A percentile compares a stretch with the other conserved stretches of the same genome.
These are phyloP conservation scores for Leptopilina syphax DNA, from an alignment of 2,888 invertebrate species.

Conservation along the genomic window DNA sequence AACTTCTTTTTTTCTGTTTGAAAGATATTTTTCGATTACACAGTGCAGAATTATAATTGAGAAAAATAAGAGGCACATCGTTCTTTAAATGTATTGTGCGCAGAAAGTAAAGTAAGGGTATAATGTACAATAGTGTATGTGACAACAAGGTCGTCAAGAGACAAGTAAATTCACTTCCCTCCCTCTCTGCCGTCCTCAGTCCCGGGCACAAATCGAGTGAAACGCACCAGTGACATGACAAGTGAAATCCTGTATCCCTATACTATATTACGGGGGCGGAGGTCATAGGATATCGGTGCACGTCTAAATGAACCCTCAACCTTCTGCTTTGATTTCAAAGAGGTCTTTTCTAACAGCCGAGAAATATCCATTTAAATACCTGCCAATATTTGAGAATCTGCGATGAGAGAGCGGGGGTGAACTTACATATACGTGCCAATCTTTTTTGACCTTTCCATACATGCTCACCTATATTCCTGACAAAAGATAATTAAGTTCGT, in stretches of 20 bases:
- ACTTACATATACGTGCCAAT: constrained; percentile 49
- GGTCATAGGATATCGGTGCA: constrained; percentile 58
- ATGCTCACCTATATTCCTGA: constrained; percentile 4
- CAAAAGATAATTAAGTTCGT: constrained; percentile 14
- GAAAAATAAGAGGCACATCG: background rate
- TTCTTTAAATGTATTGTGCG: background rate
- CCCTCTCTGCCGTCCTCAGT: background rate
- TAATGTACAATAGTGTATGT: constrained; percentile 19
- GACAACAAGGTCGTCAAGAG: constrained; percentile 46
- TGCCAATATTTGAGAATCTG: constrained; percentile 71
- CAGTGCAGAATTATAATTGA: background rate
- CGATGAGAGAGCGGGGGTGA: constrained; percentile 58
- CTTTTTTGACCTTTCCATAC: constrained; percentile 25
- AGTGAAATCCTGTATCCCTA: constrained; percentile 68
- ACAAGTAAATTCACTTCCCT: constrained; percentile 7
- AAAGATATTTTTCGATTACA: background rate
- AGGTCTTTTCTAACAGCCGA: constrained; percentile 67
- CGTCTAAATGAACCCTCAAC: constrained; percentile 69
- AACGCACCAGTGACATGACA: constrained; percentile 64
- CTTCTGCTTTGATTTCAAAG: constrained; percentile 73
- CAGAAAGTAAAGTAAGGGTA: background rate
- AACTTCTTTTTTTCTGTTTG: background rate
- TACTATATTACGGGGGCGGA: constrained; percentile 47
- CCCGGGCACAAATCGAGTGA: constrained; percentile 19
- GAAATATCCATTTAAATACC: constrained; percentile 76